Base-by-base conservation (phyloP, 2,797 vertebrate species). In the Poeciliopsis paucimaculata region DNA sequence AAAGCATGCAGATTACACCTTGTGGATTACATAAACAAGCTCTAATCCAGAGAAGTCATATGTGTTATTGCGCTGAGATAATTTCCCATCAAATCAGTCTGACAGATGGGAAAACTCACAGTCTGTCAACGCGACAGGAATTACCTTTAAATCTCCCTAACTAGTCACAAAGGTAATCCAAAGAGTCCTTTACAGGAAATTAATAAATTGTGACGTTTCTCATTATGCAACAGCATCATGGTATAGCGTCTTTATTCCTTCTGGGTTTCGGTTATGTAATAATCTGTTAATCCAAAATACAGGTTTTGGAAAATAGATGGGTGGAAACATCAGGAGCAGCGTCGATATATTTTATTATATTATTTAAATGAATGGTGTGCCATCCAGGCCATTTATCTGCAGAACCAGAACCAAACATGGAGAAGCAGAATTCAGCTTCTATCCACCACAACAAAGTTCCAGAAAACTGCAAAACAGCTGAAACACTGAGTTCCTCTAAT, bases 1-100 rank as follows among this genome's bases (percentile, higher is more conserved):
- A 89, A 84, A 89, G 78, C 73, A 71, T 39, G 39, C 73, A 87
- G 90, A 92, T 92, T 92, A 92, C 8, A 62, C 62, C 84, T 90
- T 87, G 80, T 80, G 80, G 88, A 90, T 90, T 91, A 89, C 11
- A 64, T 57, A 64, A 80, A 83, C 57, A 79, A 73, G 81, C n/a
- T 51, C 36, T 45, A 31, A 28, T 73, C 57, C 79, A 88, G 78
- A 79, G 36, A 72, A 83, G 60, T 73, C 75, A 81, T 81, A 86
- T 82, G 77, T 87, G 77, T 57, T 66, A 81, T 68, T 77, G 57
- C 0, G 49, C 46, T 73, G 73, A 60, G 43, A 77, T 39, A 12
- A 8, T 72, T 46, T 77, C 75, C 39, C 15, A 79, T 39, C 23
- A 80, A 75, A 81, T 62, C 73, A 62, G 23, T 10, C 18, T 73